Evolutionary conservation across 2,113 vertebrate species (phyloP).

Genomic region (Penelope pileata): DNA sequence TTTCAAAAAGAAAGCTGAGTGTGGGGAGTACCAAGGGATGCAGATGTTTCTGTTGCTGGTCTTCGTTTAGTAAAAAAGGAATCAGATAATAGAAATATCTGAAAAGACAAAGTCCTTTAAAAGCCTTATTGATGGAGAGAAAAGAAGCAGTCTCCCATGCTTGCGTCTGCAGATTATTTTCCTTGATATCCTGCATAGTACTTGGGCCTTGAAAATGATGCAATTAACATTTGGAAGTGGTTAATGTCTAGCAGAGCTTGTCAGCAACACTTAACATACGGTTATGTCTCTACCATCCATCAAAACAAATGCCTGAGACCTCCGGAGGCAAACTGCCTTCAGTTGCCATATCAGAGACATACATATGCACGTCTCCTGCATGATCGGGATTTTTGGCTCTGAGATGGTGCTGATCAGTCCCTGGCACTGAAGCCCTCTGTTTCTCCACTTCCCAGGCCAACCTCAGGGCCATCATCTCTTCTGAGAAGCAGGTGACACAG

Average conservation of each 20-base stretch:
- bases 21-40: accelerated
- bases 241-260: not conserved
- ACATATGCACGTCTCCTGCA: not conserved
- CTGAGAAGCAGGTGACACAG: constrained; percentile 19
- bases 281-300: not conserved
- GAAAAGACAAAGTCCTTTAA: not conserved
- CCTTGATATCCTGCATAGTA: not conserved
- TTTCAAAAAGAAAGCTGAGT: accelerated
- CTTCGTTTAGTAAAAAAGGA: not conserved
- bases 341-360: not conserved
- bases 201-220: not conserved
- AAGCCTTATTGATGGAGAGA: not conserved
- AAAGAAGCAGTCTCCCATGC: not conserved
- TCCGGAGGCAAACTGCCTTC: not conserved
- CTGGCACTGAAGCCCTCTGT: not conserved
- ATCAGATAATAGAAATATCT: not conserved
- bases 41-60: not conserved
- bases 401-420: not conserved
- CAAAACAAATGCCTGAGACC: not conserved
- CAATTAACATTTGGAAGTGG: not conserved
- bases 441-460: constrained; percentile 10
- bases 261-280: not conserved
- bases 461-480: constrained; percentile 23
- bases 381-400: not conserved
- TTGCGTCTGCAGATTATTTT: not conserved